These are phyloP conservation scores for Bicyclus anynana DNA, from an alignment of 1,140 invertebrate genomes.

Conservation along the genomic window DNA sequence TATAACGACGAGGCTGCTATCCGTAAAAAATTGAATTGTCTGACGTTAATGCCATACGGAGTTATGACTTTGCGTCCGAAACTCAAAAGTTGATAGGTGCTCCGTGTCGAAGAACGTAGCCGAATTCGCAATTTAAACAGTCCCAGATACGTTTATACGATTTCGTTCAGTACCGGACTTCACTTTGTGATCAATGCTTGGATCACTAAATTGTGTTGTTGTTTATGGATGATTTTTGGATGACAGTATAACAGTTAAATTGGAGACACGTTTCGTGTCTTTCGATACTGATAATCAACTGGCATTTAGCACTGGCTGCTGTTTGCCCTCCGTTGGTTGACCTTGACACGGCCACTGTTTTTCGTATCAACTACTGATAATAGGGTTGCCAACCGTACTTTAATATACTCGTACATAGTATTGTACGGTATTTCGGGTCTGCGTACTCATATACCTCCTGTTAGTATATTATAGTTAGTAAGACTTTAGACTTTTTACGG, in stretches of 20 bases:
- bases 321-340: conserved; percentile 68
- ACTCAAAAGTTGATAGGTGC: conserved; percentile 28
- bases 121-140: conserved; percentile 21
- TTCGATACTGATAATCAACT: conserved; percentile 60
- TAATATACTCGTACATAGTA: no score
- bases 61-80: conserved; percentile 45
- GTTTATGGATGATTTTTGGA: conserved; percentile 18
- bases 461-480: no score
- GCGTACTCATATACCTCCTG: no score
- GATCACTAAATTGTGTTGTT: not conserved
- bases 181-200: conserved; percentile 19
- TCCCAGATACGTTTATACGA: conserved; percentile 18
- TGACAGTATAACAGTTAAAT: conserved; percentile 12
- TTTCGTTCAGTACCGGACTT: conserved; percentile 22
- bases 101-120: conserved; percentile 35
- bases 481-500: no score
- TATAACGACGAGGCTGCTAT: conserved; percentile 69
- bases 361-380: no score
- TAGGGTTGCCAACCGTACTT: no score
- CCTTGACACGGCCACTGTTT: conserved; percentile 74
- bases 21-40: conserved; percentile 70
- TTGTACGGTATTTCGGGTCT: no score
- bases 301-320: no score
- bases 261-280: conserved; percentile 44
- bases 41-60: conserved; percentile 38